phyloP scores from a whole-genome alignment of 2,797 vertebrate genomes.

The Myotis myotis region DNA sequence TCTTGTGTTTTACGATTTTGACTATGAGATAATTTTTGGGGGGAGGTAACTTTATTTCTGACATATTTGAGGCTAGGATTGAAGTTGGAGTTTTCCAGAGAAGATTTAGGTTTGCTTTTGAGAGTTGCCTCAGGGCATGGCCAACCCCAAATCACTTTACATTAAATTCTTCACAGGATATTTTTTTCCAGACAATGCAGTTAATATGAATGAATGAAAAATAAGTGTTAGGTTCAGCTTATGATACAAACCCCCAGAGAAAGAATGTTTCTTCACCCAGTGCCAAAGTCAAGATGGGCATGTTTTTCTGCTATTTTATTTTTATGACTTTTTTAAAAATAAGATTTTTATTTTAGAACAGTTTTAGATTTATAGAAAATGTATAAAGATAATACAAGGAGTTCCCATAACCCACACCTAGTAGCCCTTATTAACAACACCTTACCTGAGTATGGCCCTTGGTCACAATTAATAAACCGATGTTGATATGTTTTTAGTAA shows the following conservation, averaged over 20 bases:
- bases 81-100: not conserved
- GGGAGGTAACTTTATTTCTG: not conserved
- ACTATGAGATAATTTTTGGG: not conserved
- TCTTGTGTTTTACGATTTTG: not conserved
- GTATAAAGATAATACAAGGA: not conserved
- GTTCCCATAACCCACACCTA: not conserved
- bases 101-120: constrained; percentile 21
- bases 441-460: not conserved
- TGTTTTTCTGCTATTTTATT: not conserved
- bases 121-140: not conserved
- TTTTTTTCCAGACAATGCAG: not conserved
- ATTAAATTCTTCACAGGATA: not conserved
- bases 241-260: not conserved
- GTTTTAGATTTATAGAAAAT: constrained; percentile 13
- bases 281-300: not conserved
- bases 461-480: not conserved
- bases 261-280: not conserved
- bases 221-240: not conserved
- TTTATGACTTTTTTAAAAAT: not conserved
- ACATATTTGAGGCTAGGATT: not conserved
- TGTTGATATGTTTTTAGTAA: not conserved
- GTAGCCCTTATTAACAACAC: not conserved
- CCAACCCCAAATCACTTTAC: not conserved
- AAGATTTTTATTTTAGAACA: not conserved
- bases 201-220: not conserved